Evolutionary conservation across 2,888 invertebrate genomes (phyloP).

Genomic region (Meandrusa payeni): DNA sequence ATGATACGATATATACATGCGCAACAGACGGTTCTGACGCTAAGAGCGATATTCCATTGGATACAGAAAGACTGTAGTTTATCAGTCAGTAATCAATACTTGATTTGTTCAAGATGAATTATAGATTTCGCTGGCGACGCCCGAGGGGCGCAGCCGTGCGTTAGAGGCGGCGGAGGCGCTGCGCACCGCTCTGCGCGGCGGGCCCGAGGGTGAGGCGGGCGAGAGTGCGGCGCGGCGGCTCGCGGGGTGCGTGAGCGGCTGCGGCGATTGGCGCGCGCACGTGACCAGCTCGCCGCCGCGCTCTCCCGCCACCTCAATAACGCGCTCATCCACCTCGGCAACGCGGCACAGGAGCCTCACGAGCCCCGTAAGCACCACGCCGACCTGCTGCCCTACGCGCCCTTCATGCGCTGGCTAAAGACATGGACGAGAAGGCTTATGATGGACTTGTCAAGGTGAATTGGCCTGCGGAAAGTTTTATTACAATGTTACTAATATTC

Average conservation of each 20-base stretch:
- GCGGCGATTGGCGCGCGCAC: slow-evolving; percentile 54
- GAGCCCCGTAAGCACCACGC: slow-evolving; percentile 88
- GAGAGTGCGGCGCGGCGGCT: slow-evolving; percentile 36
- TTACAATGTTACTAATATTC: too few relatives aligned
- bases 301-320: slow-evolving; percentile 96
- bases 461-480: too few relatives aligned
- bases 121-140: slow-evolving; percentile 44
- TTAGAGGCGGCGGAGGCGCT: slow-evolving; percentile 41
- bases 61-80: too few relatives aligned
- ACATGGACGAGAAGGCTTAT: slow-evolving; percentile 92
- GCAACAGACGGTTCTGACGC: too few relatives aligned
- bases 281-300: slow-evolving; percentile 78
- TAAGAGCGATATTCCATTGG: too few relatives aligned
- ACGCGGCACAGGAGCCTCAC: slow-evolving; percentile 74
- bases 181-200: slow-evolving; percentile 39
- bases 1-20: too few relatives aligned
- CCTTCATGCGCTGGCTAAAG: slow-evolving; percentile 96
- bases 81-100: too few relatives aligned
- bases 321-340: slow-evolving; percentile 94
- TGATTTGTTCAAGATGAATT: too few relatives aligned
- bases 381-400: slow-evolving; percentile 92
- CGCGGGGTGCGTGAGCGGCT: slow-evolving; percentile 55
- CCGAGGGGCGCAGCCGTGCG: slow-evolving; percentile 55
- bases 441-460: slow-evolving; percentile 86
- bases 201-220: slow-evolving; percentile 39